Base-by-base conservation (phyloP, 2,888 invertebrate genomes). In the Chromoteleia sp. region DNA sequence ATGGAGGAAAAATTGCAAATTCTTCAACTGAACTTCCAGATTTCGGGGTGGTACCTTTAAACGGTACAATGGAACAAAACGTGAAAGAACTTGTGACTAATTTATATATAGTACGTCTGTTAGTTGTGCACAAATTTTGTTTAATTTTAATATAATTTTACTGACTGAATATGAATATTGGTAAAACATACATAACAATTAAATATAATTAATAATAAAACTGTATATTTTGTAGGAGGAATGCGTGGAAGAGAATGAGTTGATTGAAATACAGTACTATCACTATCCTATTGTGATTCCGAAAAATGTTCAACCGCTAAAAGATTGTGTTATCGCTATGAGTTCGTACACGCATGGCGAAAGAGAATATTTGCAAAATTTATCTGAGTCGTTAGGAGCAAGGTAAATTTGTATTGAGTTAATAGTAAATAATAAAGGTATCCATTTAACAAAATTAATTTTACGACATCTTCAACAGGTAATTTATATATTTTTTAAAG, bases 321-420 rank as follows among this genome's bases (percentile, higher is more conserved):
- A 89, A 0, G 95, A 94, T 45, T 96, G 96, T 86, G 96, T 97
- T 0, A 94, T 97, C 68, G 95, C 96, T 7, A 94, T 97, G 82
- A 97, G 97, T 86, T 95, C 95, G 0, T 98, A 97, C 90, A 92
- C 93, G 8, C 95, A 95, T 0, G 92, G 94, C 6, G 97, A 98
- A 92, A 92, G 97, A 21, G 94, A 94, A 17, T 97, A 95, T 87
- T 92, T 98, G 0, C 94, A 94, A 73, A 93, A 94, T 33, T 91
- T 98, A 39, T 95, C 96, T 0, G 94, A 94, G 83, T 91, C 94
- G 29, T 91, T 98, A 8, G 97, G 98, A 0, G 97, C 96, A 1
- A 92, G 92, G 95, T 95, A 84, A 21, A n/a, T 29, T 58, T 52
- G 0, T 14, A 15, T 7, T 41, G 3, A n/a, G 19, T 1, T 19